Base-by-base conservation (phyloP, 2,113 vertebrate genomes). In the Triplophysa rosa region DNA sequence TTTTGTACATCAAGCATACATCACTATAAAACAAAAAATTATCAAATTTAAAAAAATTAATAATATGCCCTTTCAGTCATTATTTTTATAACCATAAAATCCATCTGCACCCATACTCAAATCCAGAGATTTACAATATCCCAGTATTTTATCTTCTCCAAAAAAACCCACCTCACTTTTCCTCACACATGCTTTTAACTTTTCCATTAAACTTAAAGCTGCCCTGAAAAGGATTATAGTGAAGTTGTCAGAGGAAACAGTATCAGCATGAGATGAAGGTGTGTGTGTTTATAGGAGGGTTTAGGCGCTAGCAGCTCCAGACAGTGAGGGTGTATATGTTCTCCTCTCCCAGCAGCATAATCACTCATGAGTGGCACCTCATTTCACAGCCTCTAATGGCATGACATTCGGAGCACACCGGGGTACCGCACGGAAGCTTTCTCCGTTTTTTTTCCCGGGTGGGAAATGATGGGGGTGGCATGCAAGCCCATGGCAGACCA, bases 371-470 rank as follows among this genome's bases (percentile, higher is more conserved):
- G 91, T 93, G 93, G 91, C 92, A 92, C 90, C 93, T 93, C 91
- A 93, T 93, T 92, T 92, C 90, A 92, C 92, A 92, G 90, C 91
- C 90, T 89, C 91, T 93, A 93, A 94, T 93, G 91, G 92, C 88
- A 92, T 94, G 92, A 94, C 91, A 93, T 90, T 82, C 86, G 84
- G 89, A 91, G 87, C 91, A 92, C 89, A 82, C 88, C 68, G 79
- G 91, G 90, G 87, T 89, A 88, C 89, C 84, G 86, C 88, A 79
- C 67, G 86, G 88, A 86, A 87, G 90, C 81, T 90, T 90, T 88
- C 87, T 82, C 85, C 87, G 79, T 80, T 81, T 85, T 86, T 86
- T 83, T 21, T 3, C 49, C 37, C 49, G 61, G 49, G 9, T 66
- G 26, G 47, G 54, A 40, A 49, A 87, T 82, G 83, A 88, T 86